Base-by-base conservation (phyloP, 2,113 vertebrate genomes). In the Calyptommatus sinebrachiatus region DNA sequence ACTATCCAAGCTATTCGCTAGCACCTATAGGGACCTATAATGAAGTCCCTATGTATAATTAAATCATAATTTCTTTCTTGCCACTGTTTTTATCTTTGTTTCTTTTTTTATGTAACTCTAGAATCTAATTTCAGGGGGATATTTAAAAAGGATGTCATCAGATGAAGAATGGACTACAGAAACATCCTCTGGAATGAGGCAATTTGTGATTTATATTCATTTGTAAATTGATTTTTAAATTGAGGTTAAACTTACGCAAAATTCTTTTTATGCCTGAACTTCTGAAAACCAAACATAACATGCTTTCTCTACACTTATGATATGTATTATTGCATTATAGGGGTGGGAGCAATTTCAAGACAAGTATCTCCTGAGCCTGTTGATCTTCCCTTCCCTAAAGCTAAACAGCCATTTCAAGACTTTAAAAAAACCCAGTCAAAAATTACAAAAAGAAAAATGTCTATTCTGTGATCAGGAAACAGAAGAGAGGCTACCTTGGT, bases 31-130 rank as follows among this genome's bases (percentile, higher is more conserved):
- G n/a, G n/a, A n/a, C n/a, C n/a, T n/a, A n/a, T n/a, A 86, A 91
- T 86, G 91, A 89, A 89, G 84, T 91, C 94, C 91, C 91, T 94
- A 90, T 89, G 89, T 79, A 81, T 90, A 92, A 93, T 92, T 93
- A 89, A 89, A 88, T 91, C 88, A 81, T 85, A 92, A 91, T 92
- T 82, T 60, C 74, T 90, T 91, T 93, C 89, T 88, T 88, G 83
- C 79, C 84, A 84, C 85, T 92, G 90, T 90, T 92, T 94, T 92
- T 89, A 88, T 88, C 88, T 89, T 84, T 79, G 89, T 86, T 8
- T 89, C 92, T 94, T 90, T 93, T 94, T 90, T 93, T 88, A 93
- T 92, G 92, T 89, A 87, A 84, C 90, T 93, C 89, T 89, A 92
- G 5, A 91, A 89, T 90, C 89, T 90, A 92, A 81, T 84, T 88